These are phyloP conservation scores for Pentalonia nigronervosa DNA, from an alignment of 1,140 invertebrate species.

Conservation along the genomic window DNA sequence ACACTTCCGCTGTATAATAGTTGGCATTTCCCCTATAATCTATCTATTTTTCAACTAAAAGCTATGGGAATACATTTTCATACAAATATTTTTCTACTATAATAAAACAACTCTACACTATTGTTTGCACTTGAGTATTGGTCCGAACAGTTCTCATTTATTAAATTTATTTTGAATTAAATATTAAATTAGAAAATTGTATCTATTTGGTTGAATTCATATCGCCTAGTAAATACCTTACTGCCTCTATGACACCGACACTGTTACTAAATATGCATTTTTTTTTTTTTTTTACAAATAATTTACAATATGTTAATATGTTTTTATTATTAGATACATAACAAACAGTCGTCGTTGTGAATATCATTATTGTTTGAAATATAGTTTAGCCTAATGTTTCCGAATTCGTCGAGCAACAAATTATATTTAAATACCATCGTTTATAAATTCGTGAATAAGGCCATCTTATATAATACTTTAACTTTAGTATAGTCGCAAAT, in stretches of 20 bases:
- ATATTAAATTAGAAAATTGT: not conserved
- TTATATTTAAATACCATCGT: not conserved
- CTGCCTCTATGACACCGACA: not conserved
- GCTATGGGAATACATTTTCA: not conserved
- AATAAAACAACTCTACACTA: not conserved
- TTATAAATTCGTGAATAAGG: too few relatives aligned
- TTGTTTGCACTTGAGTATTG: not conserved
- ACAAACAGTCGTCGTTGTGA: not conserved
- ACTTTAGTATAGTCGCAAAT: too few relatives aligned
- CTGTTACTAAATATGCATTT: not conserved
- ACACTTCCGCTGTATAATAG: conserved; percentile 28
- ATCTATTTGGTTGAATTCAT: not conserved
- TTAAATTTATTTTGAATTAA: not conserved
- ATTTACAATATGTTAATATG: not conserved
- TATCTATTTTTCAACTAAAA: conserved; percentile 36
- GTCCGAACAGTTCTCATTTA: not conserved
- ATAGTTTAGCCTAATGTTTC: not conserved
- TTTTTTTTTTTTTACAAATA: not conserved
- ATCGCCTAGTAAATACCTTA: not conserved
- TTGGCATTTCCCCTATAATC: conserved; percentile 26
- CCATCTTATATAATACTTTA: too few relatives aligned
- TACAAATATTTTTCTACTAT: not conserved
- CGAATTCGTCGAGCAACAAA: not conserved
- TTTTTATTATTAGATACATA: not conserved
- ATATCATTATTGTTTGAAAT: not conserved